Conservation (phyloP, 2,113 vertebrate species). For the Menidia beryllina region DNA sequence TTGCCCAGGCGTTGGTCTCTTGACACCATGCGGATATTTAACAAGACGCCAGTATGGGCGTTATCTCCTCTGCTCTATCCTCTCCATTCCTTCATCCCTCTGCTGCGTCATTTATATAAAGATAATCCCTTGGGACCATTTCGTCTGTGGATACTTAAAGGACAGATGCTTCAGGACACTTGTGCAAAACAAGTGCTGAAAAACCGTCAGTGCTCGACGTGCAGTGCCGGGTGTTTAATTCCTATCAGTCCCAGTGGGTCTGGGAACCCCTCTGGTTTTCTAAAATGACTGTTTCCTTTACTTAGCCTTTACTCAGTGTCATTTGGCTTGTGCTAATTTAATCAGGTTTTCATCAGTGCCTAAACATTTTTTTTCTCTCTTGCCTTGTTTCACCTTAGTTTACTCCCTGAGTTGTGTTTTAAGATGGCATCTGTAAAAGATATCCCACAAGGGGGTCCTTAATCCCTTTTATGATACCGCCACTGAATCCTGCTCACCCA, state of each 20-base stretch:
- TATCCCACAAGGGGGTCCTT: neutral
- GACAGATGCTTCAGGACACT: constrained; percentile 32
- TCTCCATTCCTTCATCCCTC: constrained; percentile 32
- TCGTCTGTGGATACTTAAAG: constrained; percentile 25
- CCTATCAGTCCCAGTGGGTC: constrained; percentile 4
- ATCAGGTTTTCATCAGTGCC: constrained; percentile 17
- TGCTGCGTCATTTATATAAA: constrained; percentile 37
- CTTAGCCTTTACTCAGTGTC: constrained; percentile 16
- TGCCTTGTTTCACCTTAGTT: neutral
- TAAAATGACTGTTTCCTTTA: constrained; percentile 2
- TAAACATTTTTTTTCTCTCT: neutral
- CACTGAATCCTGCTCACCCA: neutral
- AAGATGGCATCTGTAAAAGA: neutral
- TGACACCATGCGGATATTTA: constrained; percentile 54
- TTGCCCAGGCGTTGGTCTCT: constrained; percentile 45
- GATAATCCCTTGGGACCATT: constrained; percentile 23
- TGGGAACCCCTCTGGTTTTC: constrained; percentile 23
- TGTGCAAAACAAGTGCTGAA: constrained; percentile 19
- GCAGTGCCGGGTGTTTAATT: constrained; percentile 29
- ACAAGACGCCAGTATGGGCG: constrained; percentile 48
- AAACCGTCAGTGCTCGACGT: constrained; percentile 13
- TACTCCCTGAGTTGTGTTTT: neutral
- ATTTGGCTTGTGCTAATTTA: neutral
- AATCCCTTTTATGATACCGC: constrained; percentile 11
- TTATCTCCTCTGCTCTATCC: constrained; percentile 29